A percentile compares a stretch with the other conserved stretches of the same genome.
These are phyloP conservation scores for Propsilocerus akamusi DNA, from an alignment of 1,140 invertebrate species.

Conservation along the genomic window DNA sequence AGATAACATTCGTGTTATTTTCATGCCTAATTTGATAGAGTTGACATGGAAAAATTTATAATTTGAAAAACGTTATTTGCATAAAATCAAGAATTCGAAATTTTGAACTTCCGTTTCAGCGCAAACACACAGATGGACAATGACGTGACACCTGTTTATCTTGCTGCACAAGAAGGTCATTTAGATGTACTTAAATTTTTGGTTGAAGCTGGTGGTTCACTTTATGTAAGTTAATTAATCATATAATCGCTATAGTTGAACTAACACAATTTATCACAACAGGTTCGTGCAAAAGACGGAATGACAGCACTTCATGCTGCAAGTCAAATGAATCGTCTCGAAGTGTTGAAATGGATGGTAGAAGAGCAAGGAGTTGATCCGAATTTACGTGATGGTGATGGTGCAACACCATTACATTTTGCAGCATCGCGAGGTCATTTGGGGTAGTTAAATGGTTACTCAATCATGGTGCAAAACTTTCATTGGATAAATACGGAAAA, in stretches of 20 bases:
- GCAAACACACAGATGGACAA: slow-evolving; percentile 80
- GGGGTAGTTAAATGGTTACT: slow-evolving; percentile 75
- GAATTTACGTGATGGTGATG: slow-evolving; percentile 66
- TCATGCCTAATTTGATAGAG: too few relatives aligned
- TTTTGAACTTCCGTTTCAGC: too few relatives aligned
- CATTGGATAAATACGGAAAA: slow-evolving; percentile 66
- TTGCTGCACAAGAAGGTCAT: slow-evolving; percentile 74
- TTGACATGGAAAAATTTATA: too few relatives aligned
- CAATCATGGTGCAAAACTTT: slow-evolving; percentile 53
- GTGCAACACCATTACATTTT: slow-evolving; percentile 54
- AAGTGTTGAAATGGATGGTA: slow-evolving; percentile 78
- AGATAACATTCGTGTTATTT: too few relatives aligned
- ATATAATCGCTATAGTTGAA: too few relatives aligned
- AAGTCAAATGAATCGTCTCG: slow-evolving; percentile 69
- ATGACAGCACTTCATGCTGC: slow-evolving; percentile 78
- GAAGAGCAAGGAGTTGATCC: slow-evolving; percentile 62
- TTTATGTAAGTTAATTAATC: too few relatives aligned
- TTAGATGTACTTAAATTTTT: slow-evolving; percentile 67
- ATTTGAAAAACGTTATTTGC: too few relatives aligned
- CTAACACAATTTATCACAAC: too few relatives aligned
- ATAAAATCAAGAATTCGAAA: too few relatives aligned
- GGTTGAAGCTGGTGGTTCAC: slow-evolving; percentile 58
- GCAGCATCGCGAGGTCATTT: slow-evolving; percentile 53
- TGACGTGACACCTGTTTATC: slow-evolving; percentile 73
- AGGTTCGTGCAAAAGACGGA: slow-evolving; percentile 66